phyloP scores from a whole-genome alignment of 2,888 invertebrate genomes.

The Electrophaes corylata region DNA sequence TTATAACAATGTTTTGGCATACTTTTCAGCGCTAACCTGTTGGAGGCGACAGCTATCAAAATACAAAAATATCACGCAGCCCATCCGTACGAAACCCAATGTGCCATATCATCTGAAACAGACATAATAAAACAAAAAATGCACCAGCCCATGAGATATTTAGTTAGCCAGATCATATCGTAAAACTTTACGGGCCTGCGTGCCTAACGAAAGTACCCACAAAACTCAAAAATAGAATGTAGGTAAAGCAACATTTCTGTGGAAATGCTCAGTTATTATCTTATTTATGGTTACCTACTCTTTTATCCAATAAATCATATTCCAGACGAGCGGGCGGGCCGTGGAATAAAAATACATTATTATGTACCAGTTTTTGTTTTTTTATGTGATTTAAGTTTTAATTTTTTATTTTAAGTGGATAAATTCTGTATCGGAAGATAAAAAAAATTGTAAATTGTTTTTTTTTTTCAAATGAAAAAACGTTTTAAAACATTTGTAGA shows the following conservation, averaged over 20 bases:
- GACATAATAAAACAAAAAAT: constrained; percentile 31
- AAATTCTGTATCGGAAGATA: background rate
- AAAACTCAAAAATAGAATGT: constrained; percentile 62
- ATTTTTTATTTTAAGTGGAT: constrained; percentile 3
- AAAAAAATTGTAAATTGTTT: background rate
- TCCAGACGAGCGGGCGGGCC: constrained; percentile 30
- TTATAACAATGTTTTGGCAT: background rate
- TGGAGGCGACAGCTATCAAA: constrained; percentile 20
- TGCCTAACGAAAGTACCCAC: constrained; percentile 59
- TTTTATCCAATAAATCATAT: constrained; percentile 41
- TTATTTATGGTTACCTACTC: constrained; percentile 38
- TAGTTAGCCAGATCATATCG: constrained; percentile 57
- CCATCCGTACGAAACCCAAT: constrained; percentile 16
- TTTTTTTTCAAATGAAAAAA: background rate
- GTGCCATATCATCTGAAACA: constrained; percentile 27
- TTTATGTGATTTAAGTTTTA: background rate
- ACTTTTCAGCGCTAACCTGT: constrained; percentile 2
- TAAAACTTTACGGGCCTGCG: constrained; percentile 70
- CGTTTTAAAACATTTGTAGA: too few relatives aligned
- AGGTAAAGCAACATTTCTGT: constrained; percentile 45
- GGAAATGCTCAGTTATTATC: constrained; percentile 38
- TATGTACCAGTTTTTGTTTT: constrained; percentile 10
- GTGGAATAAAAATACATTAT: constrained; percentile 36
- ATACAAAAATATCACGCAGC: constrained; percentile 16
- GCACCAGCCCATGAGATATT: constrained; percentile 38